Evolutionary conservation across 2,888 invertebrate genomes (phyloP).

Genomic region (Drosophila vallismaia): DNA sequence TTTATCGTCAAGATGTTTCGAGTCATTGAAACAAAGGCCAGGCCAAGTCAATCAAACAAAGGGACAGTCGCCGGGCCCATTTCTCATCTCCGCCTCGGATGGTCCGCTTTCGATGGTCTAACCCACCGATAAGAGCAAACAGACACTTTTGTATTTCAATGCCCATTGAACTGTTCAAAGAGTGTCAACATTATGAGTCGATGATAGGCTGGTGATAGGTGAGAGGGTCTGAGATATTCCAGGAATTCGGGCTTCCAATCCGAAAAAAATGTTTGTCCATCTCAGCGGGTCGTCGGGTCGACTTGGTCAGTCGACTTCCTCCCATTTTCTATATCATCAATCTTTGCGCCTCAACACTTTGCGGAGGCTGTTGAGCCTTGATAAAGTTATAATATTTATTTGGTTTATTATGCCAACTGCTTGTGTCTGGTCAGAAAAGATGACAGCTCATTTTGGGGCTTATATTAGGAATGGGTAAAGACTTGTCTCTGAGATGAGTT

Average conservation of each 20-base stretch:
- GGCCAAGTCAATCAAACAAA: constrained; percentile 74
- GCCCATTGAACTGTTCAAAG: constrained; percentile 72
- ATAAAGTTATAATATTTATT: constrained; percentile 76
- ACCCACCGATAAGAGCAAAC: constrained; percentile 50
- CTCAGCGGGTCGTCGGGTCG: constrained; percentile 11
- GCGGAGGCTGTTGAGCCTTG: constrained; percentile 52
- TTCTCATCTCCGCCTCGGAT: constrained; percentile 35
- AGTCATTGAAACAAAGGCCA: constrained; percentile 77
- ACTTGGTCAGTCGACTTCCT: constrained; percentile 17
- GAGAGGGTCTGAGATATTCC: constrained; percentile 5
- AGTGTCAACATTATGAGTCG: constrained; percentile 78
- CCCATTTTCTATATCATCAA: constrained; percentile 72
- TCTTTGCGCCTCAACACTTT: constrained; percentile 80
- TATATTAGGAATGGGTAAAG: no score
- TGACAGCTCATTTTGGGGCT: constrained; percentile 8
- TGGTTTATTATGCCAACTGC: constrained; percentile 56
- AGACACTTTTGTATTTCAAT: constrained; percentile 60
- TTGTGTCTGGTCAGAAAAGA: constrained; percentile 32
- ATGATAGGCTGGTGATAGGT: constrained; percentile 18
- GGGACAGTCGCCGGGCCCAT: constrained; percentile 47
- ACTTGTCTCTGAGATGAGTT: not conserved
- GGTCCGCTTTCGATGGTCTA: constrained; percentile 22
- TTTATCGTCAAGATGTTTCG: constrained; percentile 73
- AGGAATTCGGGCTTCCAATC: constrained; percentile 17
- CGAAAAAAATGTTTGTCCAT: constrained; percentile 49